phyloP scores from a whole-genome alignment of 2,888 invertebrate species.

The Hedychridium roseum region DNA sequence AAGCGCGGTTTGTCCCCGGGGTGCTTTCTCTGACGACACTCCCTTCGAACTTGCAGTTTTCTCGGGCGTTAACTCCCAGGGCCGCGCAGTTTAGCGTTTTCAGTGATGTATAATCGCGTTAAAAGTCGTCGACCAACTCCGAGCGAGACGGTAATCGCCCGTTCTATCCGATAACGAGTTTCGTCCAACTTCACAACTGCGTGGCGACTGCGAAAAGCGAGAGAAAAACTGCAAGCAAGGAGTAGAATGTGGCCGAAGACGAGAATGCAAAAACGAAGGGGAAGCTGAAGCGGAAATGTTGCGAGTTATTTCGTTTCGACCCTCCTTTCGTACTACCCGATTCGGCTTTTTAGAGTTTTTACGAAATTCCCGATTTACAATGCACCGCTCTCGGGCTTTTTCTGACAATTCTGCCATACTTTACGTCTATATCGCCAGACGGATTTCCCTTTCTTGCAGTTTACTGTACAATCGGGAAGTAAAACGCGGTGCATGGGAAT shows the following conservation, averaged over 20 bases:
- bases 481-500: no score
- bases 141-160: constrained; percentile 46
- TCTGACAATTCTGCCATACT: neutral
- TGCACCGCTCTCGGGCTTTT: neutral
- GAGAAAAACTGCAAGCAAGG: no score
- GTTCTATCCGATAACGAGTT: constrained; percentile 50
- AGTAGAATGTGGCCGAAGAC: no score
- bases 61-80: constrained; percentile 37
- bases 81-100: constrained; percentile 38
- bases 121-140: constrained; percentile 49
- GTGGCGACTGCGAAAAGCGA: no score
- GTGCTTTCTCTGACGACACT: constrained; percentile 4
- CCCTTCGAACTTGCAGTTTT: constrained; percentile 30
- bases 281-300: constrained; percentile 9
- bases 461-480: no score
- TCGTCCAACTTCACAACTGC: constrained; percentile 40
- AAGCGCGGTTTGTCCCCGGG: neutral
- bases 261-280: constrained; percentile 27
- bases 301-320: constrained; percentile 23
- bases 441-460: no score
- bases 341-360: constrained; percentile 8
- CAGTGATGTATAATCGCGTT: constrained; percentile 45
- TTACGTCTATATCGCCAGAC: neutral
- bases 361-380: neutral
- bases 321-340: constrained; percentile 16